phyloP scores from a whole-genome alignment of 2,888 invertebrate genomes.

The Micoletzkya japonica region DNA sequence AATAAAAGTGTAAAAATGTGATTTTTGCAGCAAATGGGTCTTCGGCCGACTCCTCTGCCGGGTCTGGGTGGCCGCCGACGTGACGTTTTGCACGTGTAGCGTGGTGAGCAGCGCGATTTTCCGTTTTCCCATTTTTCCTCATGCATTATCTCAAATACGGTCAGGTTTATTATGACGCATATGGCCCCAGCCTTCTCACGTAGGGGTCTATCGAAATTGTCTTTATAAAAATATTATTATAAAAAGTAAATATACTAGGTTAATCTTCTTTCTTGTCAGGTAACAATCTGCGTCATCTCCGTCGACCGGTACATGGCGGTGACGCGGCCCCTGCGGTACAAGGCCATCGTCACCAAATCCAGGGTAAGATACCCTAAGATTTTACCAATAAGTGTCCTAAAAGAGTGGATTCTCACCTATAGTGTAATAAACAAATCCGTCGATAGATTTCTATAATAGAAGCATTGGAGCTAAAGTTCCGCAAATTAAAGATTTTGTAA shows the following conservation, averaged over 20 bases:
- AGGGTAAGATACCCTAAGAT: slow-evolving; percentile 26
- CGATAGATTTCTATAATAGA: background rate
- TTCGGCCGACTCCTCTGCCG: slow-evolving; percentile 70
- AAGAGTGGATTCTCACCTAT: background rate
- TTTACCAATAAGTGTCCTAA: too few relatives aligned
- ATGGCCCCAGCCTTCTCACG: too few relatives aligned
- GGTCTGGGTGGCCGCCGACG: slow-evolving; percentile 71
- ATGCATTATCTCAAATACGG: background rate
- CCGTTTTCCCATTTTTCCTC: background rate
- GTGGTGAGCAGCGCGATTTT: slow-evolving; percentile 63
- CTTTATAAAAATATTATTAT: too few relatives aligned
- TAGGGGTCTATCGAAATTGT: too few relatives aligned
- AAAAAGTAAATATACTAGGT: too few relatives aligned
- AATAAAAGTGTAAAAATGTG: background rate
- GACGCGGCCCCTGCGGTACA: slow-evolving; percentile 63
- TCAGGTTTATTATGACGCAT: background rate
- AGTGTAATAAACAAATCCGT: background rate
- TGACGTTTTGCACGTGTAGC: slow-evolving; percentile 71
- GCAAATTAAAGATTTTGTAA: too few relatives aligned
- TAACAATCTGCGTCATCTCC: slow-evolving; percentile 69
- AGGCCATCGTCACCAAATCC: slow-evolving; percentile 58
- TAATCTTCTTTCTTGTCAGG: slow-evolving; percentile 37
- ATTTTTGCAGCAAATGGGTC: slow-evolving; percentile 62
- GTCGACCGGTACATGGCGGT: slow-evolving; percentile 65
- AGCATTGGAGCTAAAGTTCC: too few relatives aligned